Evolutionary conservation across 1,140 invertebrate genomes (phyloP), one percentile per base, ranked within the genome.

Genomic region (Musca vetustissima): DNA sequence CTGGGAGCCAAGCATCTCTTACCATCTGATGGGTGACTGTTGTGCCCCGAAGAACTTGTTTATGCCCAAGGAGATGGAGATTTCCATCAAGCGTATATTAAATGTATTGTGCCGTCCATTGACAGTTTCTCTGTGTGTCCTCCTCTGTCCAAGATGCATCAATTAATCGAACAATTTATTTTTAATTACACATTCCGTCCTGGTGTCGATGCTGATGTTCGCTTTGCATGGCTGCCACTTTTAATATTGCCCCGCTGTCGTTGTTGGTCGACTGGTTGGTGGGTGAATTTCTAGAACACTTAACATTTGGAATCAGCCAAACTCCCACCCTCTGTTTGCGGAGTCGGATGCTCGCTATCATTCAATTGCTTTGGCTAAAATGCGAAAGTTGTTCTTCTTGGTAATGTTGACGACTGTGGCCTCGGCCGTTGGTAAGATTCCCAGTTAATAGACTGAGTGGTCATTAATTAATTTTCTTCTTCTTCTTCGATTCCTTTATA

Each of bases 301-400:
- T 13, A 90, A 87, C 9, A 89, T 91, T 70, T 92, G 91, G 91
- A 92, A 92, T 76, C 90, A 91, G 82, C 88, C 89, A 0, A 93
- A 93, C 77, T 89, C 89, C 52, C 92, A 94, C 84, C 92, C 92
- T 0, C 74, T 94, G 17, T 94, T 94, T 75, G 88, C 90, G n/a
- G 92, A 94, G 76, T 93, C 91, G 1, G 90, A 93, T 75, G 90
- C 89, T 0, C 83, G 86, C 15, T 92, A 91, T 80, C 91, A 92
- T 74, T 87, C 90, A 7, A 86, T 90, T 19, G 86, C 92, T 0
- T 74, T 94, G 21, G 88, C 87, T n/a, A 92, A 92, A 79, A 92
- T 92, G 88, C 85, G 92, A 19, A 87, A 87, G 69, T 81, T 93
- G 0, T 81, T 93, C 3, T 88, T 91, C 70, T 85, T 88, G 61